These are phyloP conservation scores for Luperina nickerlii DNA, from an alignment of 2,888 invertebrate genomes.

Conservation along the genomic window DNA sequence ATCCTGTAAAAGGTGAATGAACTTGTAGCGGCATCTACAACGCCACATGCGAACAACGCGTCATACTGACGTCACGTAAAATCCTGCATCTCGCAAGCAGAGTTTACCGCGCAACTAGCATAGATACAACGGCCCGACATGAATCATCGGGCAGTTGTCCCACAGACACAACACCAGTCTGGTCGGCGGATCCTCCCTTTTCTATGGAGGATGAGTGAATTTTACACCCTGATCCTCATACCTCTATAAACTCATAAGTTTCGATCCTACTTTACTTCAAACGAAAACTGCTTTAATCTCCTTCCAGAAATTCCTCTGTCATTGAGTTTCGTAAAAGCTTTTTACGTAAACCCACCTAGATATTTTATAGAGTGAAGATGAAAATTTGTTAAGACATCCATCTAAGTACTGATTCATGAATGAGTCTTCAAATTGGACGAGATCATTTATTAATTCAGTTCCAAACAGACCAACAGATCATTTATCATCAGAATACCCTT, in stretches of 20 bases:
- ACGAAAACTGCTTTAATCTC: neutral
- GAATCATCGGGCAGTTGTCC: too few relatives aligned
- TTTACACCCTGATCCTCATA: too few relatives aligned
- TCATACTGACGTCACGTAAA: too few relatives aligned
- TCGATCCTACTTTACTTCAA: neutral
- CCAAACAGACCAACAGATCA: slow-evolving; percentile 11
- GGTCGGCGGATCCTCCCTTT: too few relatives aligned
- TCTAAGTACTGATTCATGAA: slow-evolving; percentile 4
- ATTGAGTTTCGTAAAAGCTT: slow-evolving; percentile 8
- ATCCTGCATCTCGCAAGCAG: too few relatives aligned
- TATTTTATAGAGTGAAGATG: neutral
- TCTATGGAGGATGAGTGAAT: too few relatives aligned
- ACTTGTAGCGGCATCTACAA: too few relatives aligned
- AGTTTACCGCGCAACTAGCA: too few relatives aligned
- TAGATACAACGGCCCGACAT: too few relatives aligned
- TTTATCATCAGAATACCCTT: slow-evolving; percentile 15
- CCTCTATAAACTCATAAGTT: neutral
- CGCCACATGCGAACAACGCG: too few relatives aligned
- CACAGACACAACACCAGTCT: too few relatives aligned
- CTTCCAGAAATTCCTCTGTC: neutral
- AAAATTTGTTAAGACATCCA: neutral
- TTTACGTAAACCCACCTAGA: neutral
- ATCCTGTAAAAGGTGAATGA: neutral
- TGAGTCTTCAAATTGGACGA: neutral
- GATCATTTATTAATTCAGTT: slow-evolving; percentile 31